Evolutionary conservation across 1,140 invertebrate species (phyloP).

Genomic region (Papilio helenus): DNA sequence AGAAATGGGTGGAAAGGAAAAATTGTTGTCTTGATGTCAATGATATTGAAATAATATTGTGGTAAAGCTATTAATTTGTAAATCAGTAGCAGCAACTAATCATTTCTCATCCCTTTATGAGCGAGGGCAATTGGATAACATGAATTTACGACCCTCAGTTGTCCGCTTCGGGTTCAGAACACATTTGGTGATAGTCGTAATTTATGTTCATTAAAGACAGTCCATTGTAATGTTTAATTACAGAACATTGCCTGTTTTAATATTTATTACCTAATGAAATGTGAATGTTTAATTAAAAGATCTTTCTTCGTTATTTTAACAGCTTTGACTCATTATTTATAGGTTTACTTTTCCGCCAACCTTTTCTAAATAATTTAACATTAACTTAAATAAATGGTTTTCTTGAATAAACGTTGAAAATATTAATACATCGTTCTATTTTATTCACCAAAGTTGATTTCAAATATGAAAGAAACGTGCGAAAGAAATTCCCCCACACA

Average conservation of each 20-base stretch:
- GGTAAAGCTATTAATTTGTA: background rate
- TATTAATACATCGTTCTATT: background rate
- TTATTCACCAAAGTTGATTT: background rate
- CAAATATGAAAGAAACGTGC: background rate
- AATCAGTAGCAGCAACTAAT: constrained; percentile 4
- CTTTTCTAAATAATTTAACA: no score
- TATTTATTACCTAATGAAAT: background rate
- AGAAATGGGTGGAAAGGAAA: no score
- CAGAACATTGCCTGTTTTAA: background rate
- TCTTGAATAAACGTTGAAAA: background rate
- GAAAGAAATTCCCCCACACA: background rate
- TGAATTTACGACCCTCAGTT: constrained; percentile 26
- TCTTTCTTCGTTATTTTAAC: background rate
- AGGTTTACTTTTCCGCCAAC: no score
- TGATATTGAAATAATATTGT: background rate
- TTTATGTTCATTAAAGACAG: constrained; percentile 1
- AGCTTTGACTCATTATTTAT: no score
- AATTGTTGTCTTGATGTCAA: background rate
- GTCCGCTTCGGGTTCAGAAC: constrained; percentile 7
- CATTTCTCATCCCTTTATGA: constrained; percentile 19
- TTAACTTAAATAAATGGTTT: no score
- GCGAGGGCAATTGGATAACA: constrained; percentile 1
- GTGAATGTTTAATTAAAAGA: background rate
- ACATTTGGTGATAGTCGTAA: constrained; percentile 27
- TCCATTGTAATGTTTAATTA: background rate